Evolutionary conservation across 64 coral and sea anemone species (phyloP).

Genomic region (Porites lutea): DNA sequence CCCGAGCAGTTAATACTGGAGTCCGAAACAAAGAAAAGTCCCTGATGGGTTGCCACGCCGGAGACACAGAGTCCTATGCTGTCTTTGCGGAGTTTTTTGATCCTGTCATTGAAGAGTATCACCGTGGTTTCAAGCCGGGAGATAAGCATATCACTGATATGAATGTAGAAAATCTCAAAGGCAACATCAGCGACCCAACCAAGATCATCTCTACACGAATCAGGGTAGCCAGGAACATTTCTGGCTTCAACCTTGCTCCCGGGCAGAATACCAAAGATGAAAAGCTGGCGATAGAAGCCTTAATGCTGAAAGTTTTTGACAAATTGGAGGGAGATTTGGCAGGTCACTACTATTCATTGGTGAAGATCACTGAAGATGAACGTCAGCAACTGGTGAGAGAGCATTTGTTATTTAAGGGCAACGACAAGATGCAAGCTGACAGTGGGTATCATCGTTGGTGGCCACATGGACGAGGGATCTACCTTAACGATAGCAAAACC

Average conservation of each 20-base stretch:
- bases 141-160: slow-evolving; percentile 61
- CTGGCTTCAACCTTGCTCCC: slow-evolving; percentile 45
- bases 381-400: slow-evolving; percentile 68
- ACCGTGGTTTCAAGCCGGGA: slow-evolving; percentile 40
- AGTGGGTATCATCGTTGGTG: slow-evolving; percentile 74
- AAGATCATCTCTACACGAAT: slow-evolving; percentile 74
- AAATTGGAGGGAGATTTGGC: slow-evolving; percentile 68
- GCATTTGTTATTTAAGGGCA: slow-evolving; percentile 79
- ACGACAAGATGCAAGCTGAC: slow-evolving; percentile 81
- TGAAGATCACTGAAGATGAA: slow-evolving; percentile 65
- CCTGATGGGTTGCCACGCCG: slow-evolving; percentile 59
- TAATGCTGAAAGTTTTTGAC: slow-evolving; percentile 73
- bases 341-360: slow-evolving; percentile 63
- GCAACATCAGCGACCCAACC: slow-evolving; percentile 34
- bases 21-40: slow-evolving; percentile 45
- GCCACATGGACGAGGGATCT: slow-evolving; percentile 85
- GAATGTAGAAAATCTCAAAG: slow-evolving; percentile 25
- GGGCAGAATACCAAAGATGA: slow-evolving; percentile 59
- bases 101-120: slow-evolving; percentile 59
- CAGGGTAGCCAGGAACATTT: slow-evolving; percentile 62
- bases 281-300: slow-evolving; percentile 34
- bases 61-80: slow-evolving; percentile 54
- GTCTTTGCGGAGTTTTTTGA: slow-evolving; percentile 64
- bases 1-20: slow-evolving; percentile 38
- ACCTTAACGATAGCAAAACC: slow-evolving; percentile 55